Percentiles rank a stretch among this genome's conserved stretches.
Evolutionary conservation across 2,797 vertebrate species (phyloP).

Genomic region (Lepilemur ruficaudatus): DNA sequence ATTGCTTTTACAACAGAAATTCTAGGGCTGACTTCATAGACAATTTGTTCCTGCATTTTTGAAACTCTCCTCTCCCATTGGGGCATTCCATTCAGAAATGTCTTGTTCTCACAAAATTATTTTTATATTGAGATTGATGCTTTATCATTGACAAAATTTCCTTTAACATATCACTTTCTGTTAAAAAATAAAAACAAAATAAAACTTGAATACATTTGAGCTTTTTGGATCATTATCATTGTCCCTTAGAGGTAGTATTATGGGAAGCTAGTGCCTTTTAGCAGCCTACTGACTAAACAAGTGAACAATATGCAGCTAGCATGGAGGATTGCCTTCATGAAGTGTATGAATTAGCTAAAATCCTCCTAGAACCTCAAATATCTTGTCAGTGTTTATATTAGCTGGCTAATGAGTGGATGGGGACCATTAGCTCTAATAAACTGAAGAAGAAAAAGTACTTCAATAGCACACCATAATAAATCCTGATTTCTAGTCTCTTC

Average conservation of each 20-base stretch:
- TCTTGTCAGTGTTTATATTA: not conserved
- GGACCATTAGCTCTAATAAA: not conserved
- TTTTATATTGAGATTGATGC: not conserved
- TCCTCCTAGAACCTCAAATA: not conserved
- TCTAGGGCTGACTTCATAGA: not conserved
- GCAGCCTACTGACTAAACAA: not conserved
- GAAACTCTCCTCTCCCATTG: not conserved
- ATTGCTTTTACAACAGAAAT: not conserved
- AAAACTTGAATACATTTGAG: not conserved
- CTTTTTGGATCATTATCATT: not conserved
- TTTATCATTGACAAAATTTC: not conserved
- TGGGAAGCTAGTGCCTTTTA: not conserved
- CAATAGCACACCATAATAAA: not conserved
- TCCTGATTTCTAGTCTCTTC: constrained; percentile 3
- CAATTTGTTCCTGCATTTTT: not conserved
- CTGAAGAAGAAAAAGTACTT: not conserved
- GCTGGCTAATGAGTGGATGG: not conserved
- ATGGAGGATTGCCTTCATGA: not conserved
- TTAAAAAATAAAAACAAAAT: not conserved
- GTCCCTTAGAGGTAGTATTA: not conserved
- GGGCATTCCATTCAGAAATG: not conserved
- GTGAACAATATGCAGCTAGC: not conserved
- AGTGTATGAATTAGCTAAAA: not conserved
- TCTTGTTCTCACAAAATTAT: not conserved
- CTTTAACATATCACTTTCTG: not conserved